Conservation (phyloP, 2,113 vertebrate species). For the Macrotis lagotis region DNA sequence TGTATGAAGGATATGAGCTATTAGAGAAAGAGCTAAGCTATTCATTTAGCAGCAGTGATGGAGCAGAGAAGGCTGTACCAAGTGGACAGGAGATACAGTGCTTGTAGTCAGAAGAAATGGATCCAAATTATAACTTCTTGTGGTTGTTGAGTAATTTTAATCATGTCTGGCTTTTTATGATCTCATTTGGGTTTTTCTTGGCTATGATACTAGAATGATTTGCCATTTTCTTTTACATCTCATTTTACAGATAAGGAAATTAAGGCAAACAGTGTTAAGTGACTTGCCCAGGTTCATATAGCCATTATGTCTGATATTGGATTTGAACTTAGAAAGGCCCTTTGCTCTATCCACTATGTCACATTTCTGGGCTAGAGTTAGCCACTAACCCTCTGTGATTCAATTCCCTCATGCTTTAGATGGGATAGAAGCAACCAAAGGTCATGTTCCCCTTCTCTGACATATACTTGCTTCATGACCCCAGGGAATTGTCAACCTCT, state of each 20-base stretch:
- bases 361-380: neutral
- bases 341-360: neutral
- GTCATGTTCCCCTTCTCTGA: neutral
- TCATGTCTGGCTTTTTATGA: neutral
- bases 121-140: neutral
- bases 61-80: neutral
- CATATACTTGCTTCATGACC: neutral
- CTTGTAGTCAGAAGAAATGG: neutral
- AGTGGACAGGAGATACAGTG: neutral
- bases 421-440: neutral
- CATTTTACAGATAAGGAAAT: neutral
- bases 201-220: neutral
- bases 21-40: neutral
- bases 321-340: neutral
- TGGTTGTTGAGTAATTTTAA: neutral
- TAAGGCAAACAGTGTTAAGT: neutral
- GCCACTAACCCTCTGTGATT: neutral
- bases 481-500: neutral
- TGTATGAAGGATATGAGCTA: neutral
- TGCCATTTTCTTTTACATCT: neutral
- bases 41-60: neutral
- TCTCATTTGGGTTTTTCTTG: neutral
- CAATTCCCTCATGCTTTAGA: neutral
- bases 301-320: neutral
- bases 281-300: neutral